Evolutionary conservation across 2,797 vertebrate species (phyloP), one percentile per base, ranked within the genome.

Genomic region (Labroides dimidiatus): DNA sequence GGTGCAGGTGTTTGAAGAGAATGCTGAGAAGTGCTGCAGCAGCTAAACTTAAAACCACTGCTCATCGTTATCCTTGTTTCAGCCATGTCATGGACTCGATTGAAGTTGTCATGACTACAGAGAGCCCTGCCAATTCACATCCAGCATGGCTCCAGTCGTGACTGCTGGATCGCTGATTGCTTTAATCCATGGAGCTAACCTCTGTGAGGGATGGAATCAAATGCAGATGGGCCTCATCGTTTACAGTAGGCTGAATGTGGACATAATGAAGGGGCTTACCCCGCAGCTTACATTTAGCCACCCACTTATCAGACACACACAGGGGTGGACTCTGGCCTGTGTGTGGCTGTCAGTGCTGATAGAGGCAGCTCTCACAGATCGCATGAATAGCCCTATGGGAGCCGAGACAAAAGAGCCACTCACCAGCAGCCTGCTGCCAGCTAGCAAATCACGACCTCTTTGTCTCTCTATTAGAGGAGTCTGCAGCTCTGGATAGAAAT

Each of bases 131-230:
- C 15, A 20, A 12, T 21, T n/a, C 44, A 44, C 23, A 42, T 3
- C 36, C 24, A 14, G 6, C 6, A 2, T 1, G 0, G 42, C 27
- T 37, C 49, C 56, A 64, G 52, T 52, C 21, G 23, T 60, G 64
- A 72, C 54, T 62, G 69, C 51, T 13, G 50, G 48, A 64, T 36
- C 30, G 51, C 19, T 68, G 66, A 69, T 69, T 53, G 64, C 30
- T 76, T 62, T 81, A 74, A 80, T 81, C 82, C 77, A 67, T 0
- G 10, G 41, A 21, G 59, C 60, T 41, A 52, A 74, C 6, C 39
- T 69, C 52, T 64, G 55, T 36, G 60, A 71, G 56, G 62, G 55
- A 41, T 42, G 55, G 59, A 80, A 78, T 82, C 64, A 47, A 59
- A 67, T 30, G 55, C 55, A 76, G 53, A 74, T 57, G 54, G 48